Conservation (phyloP, 2,888 invertebrate genomes). For the Nemoura dubitans region DNA sequence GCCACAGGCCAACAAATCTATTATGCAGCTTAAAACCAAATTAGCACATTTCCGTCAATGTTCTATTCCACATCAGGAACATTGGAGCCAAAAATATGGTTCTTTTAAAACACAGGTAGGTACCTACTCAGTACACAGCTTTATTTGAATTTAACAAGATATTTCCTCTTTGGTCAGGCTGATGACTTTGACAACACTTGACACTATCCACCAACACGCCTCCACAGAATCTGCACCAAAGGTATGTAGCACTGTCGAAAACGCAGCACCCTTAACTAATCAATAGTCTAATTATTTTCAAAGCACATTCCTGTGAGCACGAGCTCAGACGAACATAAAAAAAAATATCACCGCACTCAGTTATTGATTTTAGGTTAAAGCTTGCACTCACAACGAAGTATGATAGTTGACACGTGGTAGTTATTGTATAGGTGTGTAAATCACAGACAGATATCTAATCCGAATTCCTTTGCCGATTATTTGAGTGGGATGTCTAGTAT, state of each 20-base stretch:
- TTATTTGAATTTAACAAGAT: not conserved
- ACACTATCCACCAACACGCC: not conserved
- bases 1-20: not conserved
- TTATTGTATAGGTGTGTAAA: not conserved
- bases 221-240: conserved; percentile 24
- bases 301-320: conserved; percentile 31
- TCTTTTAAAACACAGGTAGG: not conserved
- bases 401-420: not conserved
- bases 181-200: not conserved
- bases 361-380: conserved; percentile 39
- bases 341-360: conserved; percentile 24
- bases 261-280: conserved; percentile 19
- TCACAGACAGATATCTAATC: not conserved
- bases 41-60: not conserved
- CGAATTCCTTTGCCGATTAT: conserved; percentile 47
- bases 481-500: conserved; percentile 41
- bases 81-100: not conserved
- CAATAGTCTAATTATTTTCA: conserved; percentile 35
- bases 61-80: not conserved
- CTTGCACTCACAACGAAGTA: conserved; percentile 40
- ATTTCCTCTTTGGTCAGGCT: not conserved
- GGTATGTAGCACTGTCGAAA: not conserved
- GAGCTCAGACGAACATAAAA: conserved; percentile 34
- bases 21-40: not conserved
- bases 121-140: no score